Evolutionary conservation across 2,888 invertebrate species (phyloP).

Genomic region (Nephrotoma guestfalica): DNA sequence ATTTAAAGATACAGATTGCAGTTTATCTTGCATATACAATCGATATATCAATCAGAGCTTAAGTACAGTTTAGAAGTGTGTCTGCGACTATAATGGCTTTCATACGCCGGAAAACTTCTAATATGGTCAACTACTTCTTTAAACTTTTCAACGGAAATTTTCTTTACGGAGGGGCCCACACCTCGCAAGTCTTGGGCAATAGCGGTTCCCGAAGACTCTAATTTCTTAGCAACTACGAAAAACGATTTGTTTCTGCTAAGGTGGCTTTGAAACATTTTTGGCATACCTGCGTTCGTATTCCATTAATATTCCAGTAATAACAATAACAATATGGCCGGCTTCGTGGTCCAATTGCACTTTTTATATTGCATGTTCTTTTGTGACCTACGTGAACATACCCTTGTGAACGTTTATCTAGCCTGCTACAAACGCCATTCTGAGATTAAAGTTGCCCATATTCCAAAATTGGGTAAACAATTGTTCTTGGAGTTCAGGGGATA

Average conservation of each 20-base stretch:
- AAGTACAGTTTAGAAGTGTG: conserved; percentile 7
- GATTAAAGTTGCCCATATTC: neutral
- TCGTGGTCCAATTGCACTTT: neutral
- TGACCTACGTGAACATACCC: no score
- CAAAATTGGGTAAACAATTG: neutral
- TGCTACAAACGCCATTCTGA: neutral
- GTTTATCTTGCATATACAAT: conserved; percentile 7
- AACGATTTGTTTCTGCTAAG: neutral
- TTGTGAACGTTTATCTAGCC: neutral
- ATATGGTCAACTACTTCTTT: conserved; percentile 9
- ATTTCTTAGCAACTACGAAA: neutral
- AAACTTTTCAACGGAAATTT: conserved; percentile 5
- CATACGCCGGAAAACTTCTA: conserved; percentile 10
- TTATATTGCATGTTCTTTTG: neutral
- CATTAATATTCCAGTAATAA: neutral
- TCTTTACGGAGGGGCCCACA: neutral
- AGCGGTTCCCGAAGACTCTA: neutral
- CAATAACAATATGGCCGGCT: neutral
- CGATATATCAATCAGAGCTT: neutral
- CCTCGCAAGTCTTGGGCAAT: neutral
- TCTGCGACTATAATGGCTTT: conserved; percentile 9
- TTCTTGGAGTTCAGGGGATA: neutral
- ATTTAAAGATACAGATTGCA: no score
- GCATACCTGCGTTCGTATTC: neutral
- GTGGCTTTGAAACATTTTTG: neutral